Evolutionary conservation across 2,113 vertebrate species (phyloP), one percentile per base, ranked within the genome.

Genomic region (Siniperca chuatsi): DNA sequence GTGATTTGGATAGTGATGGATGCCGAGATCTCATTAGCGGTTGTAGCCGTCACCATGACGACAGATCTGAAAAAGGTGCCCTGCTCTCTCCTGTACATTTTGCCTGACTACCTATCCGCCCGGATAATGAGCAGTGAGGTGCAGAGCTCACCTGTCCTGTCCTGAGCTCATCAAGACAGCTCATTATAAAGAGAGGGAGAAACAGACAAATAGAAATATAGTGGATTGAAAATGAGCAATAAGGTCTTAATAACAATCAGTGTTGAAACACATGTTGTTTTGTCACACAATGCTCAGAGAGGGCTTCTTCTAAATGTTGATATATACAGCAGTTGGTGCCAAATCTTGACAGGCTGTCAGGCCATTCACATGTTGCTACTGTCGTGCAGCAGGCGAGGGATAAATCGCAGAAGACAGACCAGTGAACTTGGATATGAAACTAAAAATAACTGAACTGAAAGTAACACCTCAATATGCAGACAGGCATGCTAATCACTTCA

Each of bases 61-160:
- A 84, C 75, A 57, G 61, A 72, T 58, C 52, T 15, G 12, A 75
- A 86, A 25, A 29, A 70, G 55, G 46, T 66, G 25, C 29, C 68
- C 50, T 50, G 9, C 60, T 76, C 44, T 60, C 62, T 50, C 37
- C 68, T 8, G 2, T 57, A 69, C 74, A 71, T 80, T 87, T 84
- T 74, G 42, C 52, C 78, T 61, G 69, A 82, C 77, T 79, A 46
- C 67, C 76, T 87, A 79, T 90, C 82, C 42, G 21, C 66, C 81
- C 18, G 62, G 75, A 83, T 93, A 93, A 95, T 91, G 84, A 93
- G 83, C 82, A 69, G 65, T 55, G 58, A 76, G 75, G 60, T 48
- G 73, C 60, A 72, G 44, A 84, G 72, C 58, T 86, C 92, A 85
- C 84, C 80, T 86, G 78, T 83, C 81, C 65, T 78, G 71, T 85